A percentile compares a stretch with the other conserved stretches of the same genome.
These are phyloP conservation scores for Indri indri DNA, from an alignment of 2,113 vertebrate genomes.

Conservation along the genomic window DNA sequence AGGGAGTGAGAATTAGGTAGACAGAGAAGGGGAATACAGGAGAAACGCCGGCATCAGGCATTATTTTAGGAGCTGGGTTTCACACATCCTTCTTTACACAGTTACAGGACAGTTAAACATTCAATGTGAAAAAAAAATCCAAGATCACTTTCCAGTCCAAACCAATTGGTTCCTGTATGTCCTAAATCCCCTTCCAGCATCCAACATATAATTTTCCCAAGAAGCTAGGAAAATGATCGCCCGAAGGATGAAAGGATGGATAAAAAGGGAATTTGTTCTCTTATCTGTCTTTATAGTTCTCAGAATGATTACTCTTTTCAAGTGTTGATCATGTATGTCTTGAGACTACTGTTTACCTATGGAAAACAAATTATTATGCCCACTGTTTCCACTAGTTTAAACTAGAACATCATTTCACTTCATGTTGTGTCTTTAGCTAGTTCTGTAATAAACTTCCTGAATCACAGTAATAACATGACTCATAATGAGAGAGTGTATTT, in stretches of 20 bases:
- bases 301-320: background rate
- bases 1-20: background rate
- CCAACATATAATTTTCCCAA: background rate
- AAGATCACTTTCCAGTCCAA: background rate
- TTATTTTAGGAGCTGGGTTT: background rate
- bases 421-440: background rate
- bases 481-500: background rate
- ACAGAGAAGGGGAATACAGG: background rate
- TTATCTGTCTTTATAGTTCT: background rate
- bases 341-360: background rate
- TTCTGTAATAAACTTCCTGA: conserved; percentile 1
- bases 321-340: background rate
- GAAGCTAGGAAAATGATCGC: background rate
- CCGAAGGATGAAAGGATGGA: background rate
- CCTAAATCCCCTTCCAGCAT: background rate
- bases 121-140: background rate
- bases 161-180: background rate
- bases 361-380: background rate
- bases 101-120: background rate
- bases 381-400: background rate
- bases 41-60: background rate
- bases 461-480: background rate
- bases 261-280: background rate
- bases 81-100: background rate
- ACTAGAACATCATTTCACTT: background rate